Evolutionary conservation across 53 echinoderm and acorn worm species (phyloP).

Genomic region (Antedon mediterranea): DNA sequence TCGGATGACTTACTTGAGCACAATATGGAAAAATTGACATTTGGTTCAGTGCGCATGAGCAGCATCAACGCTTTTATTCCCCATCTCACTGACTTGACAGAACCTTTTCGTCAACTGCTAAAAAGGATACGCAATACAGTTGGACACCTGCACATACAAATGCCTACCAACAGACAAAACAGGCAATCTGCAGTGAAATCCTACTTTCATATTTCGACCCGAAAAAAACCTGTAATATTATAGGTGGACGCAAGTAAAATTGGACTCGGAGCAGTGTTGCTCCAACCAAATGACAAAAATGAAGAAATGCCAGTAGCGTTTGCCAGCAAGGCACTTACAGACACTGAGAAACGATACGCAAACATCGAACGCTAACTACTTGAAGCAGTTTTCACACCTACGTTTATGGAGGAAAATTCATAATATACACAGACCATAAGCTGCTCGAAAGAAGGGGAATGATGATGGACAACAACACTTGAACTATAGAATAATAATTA

Average conservation of each 20-base stretch:
- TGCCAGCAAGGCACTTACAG: constrained; percentile 33
- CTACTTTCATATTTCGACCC: constrained; percentile 45
- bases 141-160: constrained; percentile 31
- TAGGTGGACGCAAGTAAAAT: constrained; percentile 37
- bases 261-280: no score
- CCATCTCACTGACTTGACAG: not conserved
- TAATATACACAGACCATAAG: no score
- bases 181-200: constrained; percentile 14
- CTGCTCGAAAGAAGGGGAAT: no score
- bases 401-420: no score
- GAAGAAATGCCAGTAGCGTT: constrained; percentile 22
- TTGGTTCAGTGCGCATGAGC: no score
- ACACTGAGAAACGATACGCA: constrained; percentile 35
- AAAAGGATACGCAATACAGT: constrained; percentile 13
- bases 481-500: no score
- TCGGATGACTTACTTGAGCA: no score
- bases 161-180: constrained; percentile 18
- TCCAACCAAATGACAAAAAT: no score
- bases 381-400: constrained; percentile 4
- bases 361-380: constrained; percentile 55
- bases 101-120: no score
- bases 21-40: no score
- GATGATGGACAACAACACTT: no score
- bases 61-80: not conserved
- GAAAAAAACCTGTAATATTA: constrained; percentile 17